Evolutionary conservation across 2,888 invertebrate species (phyloP), one percentile per base, ranked within the genome.

Genomic region (Dicyrtoma fusca): DNA sequence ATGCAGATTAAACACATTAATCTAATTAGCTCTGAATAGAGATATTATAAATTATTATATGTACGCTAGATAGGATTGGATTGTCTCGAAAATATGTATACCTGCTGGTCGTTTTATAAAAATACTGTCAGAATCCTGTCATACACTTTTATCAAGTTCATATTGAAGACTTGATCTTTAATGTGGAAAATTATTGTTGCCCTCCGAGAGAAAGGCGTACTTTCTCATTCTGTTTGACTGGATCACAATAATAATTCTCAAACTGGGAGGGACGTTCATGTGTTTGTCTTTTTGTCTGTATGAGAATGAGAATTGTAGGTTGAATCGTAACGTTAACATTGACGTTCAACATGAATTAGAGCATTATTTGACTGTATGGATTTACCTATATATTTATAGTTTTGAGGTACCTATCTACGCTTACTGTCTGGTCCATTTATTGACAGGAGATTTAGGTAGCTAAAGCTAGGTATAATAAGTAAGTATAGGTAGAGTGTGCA

Each of bases 171-270:
- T 25, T 25, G 57, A 23, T 19, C 53, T 19, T 57, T 57, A 14
- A 34, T 34, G 34, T 34, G 34, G 26, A 55, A 26, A 53, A 68
- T 68, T 68, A 57, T 55, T 68, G 44, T 66, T 14, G 66, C 66
- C 26, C 51, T 11, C 49, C 49, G 65, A 57, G 19, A 23, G 57
- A 57, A 68, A 68, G 68, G 68, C 57, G 68, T 68, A n/a, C 45
- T 17, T 45, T 23, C 17, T 21, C 55, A 53, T 53, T 53, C 21
- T n/a, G 23, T 49, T n/a, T 65, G 42, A 42, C 19, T 53, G 42
- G 42, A 55, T 66, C 42, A 66, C 66, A 68, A 68, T 68, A 57
- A 68, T 68, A 57, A 68, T 68, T 55, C 14, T 65, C 21, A 51
- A 65, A 53, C 51, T 65, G 65, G 65, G 53, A 65, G 51, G 65